Conservation (phyloP, 2,888 invertebrate species). For the Dichetophora obliterata region DNA sequence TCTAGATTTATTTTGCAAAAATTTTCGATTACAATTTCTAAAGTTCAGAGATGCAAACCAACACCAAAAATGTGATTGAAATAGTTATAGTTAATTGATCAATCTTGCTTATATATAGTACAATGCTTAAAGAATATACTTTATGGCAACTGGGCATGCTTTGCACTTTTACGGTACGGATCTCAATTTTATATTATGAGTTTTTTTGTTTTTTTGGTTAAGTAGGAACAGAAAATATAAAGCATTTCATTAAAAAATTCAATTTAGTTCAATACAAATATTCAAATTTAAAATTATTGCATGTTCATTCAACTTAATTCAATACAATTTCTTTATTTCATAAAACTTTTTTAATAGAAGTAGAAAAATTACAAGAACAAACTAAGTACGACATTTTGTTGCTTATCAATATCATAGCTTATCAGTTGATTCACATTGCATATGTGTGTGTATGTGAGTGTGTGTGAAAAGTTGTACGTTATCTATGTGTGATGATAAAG, state of each 20-base stretch:
- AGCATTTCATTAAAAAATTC: slow-evolving; percentile 17
- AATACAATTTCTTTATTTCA: neutral
- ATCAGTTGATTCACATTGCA: slow-evolving; percentile 17
- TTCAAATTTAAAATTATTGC: neutral
- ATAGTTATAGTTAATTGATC: neutral
- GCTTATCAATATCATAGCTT: slow-evolving; percentile 14
- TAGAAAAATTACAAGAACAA: neutral
- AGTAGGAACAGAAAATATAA: slow-evolving; percentile 11
- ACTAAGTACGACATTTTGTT: slow-evolving; percentile 6
- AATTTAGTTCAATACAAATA: neutral
- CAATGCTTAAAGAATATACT: neutral
- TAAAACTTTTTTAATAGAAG: neutral
- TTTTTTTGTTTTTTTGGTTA: neutral
- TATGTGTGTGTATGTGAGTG: neutral
- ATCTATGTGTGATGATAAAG: neutral
- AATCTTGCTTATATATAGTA: neutral
- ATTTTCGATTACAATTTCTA: slow-evolving; percentile 26
- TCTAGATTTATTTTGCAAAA: neutral
- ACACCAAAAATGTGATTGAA: slow-evolving; percentile 26
- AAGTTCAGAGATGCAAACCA: slow-evolving; percentile 30
- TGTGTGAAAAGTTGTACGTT: neutral
- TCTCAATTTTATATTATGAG: neutral
- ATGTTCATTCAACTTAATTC: slow-evolving; percentile 16
- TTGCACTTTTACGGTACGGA: slow-evolving; percentile 14
- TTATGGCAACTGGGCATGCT: slow-evolving; percentile 7